Evolutionary conservation across 2,113 vertebrate genomes (phyloP).

Genomic region (Strix uralensis): DNA sequence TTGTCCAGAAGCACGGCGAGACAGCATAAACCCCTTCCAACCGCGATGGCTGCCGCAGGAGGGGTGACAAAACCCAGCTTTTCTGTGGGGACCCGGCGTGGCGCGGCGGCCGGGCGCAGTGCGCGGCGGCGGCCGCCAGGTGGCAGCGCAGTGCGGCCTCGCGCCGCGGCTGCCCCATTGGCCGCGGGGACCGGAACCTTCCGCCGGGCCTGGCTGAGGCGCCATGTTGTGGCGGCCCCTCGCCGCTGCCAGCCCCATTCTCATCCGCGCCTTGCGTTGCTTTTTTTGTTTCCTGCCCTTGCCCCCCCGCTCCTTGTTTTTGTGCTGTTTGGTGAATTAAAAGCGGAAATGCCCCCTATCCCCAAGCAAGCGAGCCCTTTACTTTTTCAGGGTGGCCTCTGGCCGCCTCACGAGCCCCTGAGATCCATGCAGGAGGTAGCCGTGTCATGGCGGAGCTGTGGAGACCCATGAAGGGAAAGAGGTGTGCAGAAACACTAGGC

Average conservation of each 20-base stretch:
- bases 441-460: fast-evolving
- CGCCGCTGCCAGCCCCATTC: fast-evolving
- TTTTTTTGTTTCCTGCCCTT: not conserved
- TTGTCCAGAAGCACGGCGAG: not conserved
- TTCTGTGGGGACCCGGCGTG: not conserved
- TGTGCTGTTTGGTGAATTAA: not conserved
- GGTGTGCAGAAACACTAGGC: fast-evolving
- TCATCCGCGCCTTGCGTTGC: fast-evolving
- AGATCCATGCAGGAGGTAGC: fast-evolving
- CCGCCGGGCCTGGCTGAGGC: not conserved
- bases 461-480: fast-evolving
- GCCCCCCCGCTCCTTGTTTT: fast-evolving
- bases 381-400: not conserved
- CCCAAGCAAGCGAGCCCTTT: not conserved
- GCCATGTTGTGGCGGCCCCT: not conserved
- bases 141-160: constrained; percentile 16
- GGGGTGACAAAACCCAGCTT: not conserved
- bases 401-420: fast-evolving
- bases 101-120: not conserved
- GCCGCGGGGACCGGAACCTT: not conserved
- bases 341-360: not conserved
- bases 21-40: not conserved
- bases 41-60: not conserved
- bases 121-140: constrained; percentile 1
- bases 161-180: not conserved